Conservation (phyloP, 2,888 invertebrate species). For the Arrhopalites spinosus region DNA sequence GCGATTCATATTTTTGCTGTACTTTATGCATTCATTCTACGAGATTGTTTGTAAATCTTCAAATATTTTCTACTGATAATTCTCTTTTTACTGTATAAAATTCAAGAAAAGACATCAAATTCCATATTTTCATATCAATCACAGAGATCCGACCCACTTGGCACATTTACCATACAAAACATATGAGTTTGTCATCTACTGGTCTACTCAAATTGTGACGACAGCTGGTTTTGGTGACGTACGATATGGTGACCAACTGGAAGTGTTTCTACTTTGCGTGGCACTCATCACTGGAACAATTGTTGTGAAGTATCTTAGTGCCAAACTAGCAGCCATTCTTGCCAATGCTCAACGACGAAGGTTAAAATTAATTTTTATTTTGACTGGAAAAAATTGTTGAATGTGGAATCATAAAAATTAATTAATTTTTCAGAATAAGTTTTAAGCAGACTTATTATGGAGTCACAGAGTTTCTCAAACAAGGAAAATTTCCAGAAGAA, state of each 20-base stretch:
- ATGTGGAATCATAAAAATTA: background rate
- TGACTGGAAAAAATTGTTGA: background rate
- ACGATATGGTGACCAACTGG: slow-evolving; percentile 17
- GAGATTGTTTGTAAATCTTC: slow-evolving; percentile 17
- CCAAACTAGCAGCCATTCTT: slow-evolving; percentile 48
- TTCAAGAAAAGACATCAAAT: no score
- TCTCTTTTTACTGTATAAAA: no score
- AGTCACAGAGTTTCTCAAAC: slow-evolving; percentile 46
- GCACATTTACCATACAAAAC: background rate
- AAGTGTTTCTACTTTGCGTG: slow-evolving; percentile 36
- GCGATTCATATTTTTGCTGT: slow-evolving; percentile 47
- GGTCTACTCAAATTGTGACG: slow-evolving; percentile 45
- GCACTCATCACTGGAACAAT: slow-evolving; percentile 43
- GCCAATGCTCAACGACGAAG: slow-evolving; percentile 48
- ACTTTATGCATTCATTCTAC: slow-evolving; percentile 37
- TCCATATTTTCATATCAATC: no score
- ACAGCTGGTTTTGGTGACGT: slow-evolving; percentile 50
- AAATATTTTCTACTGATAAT: background rate
- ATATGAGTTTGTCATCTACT: slow-evolving; percentile 44
- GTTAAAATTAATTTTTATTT: slow-evolving; percentile 13
- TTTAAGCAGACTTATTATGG: slow-evolving; percentile 52
- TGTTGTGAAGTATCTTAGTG: slow-evolving; percentile 40
- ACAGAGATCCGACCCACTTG: background rate
- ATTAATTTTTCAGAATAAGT: slow-evolving; percentile 30
- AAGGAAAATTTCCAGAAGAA: slow-evolving; percentile 44